Conservation (phyloP, 2,888 invertebrate species). For the Phyllotreta striolata region DNA sequence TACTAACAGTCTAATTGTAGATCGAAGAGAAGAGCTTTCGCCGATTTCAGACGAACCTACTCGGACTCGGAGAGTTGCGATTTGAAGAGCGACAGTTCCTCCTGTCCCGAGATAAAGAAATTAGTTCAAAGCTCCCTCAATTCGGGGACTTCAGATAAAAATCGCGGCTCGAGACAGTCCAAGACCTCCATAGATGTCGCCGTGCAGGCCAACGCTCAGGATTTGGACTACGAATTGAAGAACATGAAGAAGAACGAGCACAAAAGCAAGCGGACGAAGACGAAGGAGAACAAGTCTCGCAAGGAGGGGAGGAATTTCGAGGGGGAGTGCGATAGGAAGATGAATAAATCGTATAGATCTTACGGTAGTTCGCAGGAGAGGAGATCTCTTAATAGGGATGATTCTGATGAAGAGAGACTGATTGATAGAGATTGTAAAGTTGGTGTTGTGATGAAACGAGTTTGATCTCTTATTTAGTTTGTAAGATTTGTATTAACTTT, state of each 20-base stretch:
- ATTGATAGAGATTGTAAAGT: constrained; percentile 34
- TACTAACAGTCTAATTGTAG: too few species aligned
- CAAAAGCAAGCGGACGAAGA: constrained; percentile 51
- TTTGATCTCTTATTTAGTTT: background rate
- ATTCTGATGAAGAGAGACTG: constrained; percentile 41
- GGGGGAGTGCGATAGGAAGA: constrained; percentile 42
- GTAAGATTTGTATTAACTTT: too few species aligned
- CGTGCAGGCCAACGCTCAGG: constrained; percentile 67
- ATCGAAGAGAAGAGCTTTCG: constrained; percentile 44
- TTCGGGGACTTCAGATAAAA: constrained; percentile 60
- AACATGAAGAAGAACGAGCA: constrained; percentile 45
- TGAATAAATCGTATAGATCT: constrained; percentile 47
- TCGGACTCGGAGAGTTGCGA: constrained; percentile 47
- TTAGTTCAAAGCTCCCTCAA: constrained; percentile 60
- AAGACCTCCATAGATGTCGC: constrained; percentile 66
- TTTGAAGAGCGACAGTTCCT: constrained; percentile 54
- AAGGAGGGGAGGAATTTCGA: constrained; percentile 42
- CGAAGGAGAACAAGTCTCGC: constrained; percentile 48
- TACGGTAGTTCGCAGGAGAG: constrained; percentile 50
- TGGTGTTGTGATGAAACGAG: constrained; percentile 30
- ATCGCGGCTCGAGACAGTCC: constrained; percentile 60
- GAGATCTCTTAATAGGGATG: constrained; percentile 41
- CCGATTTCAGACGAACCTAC: too few species aligned
- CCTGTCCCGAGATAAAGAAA: constrained; percentile 62
- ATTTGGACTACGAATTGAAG: constrained; percentile 55